Percentiles rank a stretch among this genome's conserved stretches.
These are phyloP conservation scores for Takifugu flavidus DNA, from an alignment of 2,113 vertebrate genomes.

Conservation along the genomic window DNA sequence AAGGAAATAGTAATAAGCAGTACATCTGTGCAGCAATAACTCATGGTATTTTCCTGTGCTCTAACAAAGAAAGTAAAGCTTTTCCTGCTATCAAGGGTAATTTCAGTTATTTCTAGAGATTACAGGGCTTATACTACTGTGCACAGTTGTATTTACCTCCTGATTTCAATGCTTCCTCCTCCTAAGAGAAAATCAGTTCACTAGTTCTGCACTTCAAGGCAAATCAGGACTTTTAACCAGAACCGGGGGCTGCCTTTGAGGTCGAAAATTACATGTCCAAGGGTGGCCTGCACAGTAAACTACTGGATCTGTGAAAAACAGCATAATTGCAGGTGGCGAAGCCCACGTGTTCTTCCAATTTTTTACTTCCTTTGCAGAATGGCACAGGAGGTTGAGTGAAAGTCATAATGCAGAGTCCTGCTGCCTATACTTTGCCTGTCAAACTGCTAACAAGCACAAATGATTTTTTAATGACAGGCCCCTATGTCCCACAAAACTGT, in stretches of 20 bases:
- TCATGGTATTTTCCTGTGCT: constrained; percentile 11
- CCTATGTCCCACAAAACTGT: constrained; percentile 60
- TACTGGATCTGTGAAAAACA: constrained; percentile 42
- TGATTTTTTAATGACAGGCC: constrained; percentile 72
- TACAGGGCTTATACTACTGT: constrained; percentile 32
- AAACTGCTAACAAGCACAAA: constrained; percentile 72
- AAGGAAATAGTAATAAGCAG: constrained; percentile 58
- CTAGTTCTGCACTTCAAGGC: constrained; percentile 48
- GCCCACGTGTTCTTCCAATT: constrained; percentile 44
- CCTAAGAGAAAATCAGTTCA: constrained; percentile 61
- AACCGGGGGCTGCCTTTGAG: constrained; percentile 30
- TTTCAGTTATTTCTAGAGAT: constrained; percentile 54
- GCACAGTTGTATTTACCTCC: constrained; percentile 42
- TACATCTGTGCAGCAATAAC: constrained; percentile 42
- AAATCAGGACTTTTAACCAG: constrained; percentile 50
- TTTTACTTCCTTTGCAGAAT: constrained; percentile 59
- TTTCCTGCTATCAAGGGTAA: constrained; percentile 55
- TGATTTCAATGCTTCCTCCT: constrained; percentile 53
- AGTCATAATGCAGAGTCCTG: constrained; percentile 65
- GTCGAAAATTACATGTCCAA: constrained; percentile 53
- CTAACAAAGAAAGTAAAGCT: constrained; percentile 45
- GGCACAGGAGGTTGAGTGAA: constrained; percentile 52
- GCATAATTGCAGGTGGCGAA: constrained; percentile 58
- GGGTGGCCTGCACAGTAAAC: constrained; percentile 52
- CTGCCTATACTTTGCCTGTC: constrained; percentile 66